Evolutionary conservation across 2,888 invertebrate genomes (phyloP).

Genomic region (Aelia acuminata): DNA sequence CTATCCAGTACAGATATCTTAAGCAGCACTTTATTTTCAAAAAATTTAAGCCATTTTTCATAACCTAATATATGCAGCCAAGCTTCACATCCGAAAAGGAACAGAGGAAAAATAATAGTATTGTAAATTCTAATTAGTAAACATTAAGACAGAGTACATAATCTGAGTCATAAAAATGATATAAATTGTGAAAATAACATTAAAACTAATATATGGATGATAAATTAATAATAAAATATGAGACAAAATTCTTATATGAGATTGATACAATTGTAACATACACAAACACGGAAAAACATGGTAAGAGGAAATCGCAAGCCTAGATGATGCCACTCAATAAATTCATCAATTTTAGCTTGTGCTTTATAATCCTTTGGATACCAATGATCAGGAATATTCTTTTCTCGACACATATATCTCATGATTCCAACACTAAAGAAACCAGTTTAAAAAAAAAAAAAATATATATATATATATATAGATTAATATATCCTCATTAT

Average conservation of each 20-base stretch:
- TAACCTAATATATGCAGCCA: no score
- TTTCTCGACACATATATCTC: slow-evolving; percentile 70
- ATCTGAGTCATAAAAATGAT: no score
- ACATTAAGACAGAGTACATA: no score
- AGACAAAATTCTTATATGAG: no score
- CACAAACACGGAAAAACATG: slow-evolving; percentile 70
- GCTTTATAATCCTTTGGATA: slow-evolving; percentile 71
- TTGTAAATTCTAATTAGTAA: no score
- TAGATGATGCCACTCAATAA: slow-evolving; percentile 73
- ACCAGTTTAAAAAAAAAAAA: no score
- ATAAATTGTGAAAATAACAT: no score
- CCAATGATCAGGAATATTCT: slow-evolving; percentile 71
- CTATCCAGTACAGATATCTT: no score
- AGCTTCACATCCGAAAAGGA: no score
- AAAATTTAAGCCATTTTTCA: no score
- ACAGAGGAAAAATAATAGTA: no score
- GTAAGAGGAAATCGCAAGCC: slow-evolving; percentile 70
- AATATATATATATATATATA: neutral
- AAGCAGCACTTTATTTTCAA: no score
- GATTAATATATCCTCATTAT: neutral
- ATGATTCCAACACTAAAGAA: slow-evolving; percentile 71
- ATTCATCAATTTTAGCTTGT: slow-evolving; percentile 72
- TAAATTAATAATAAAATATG: slow-evolving; percentile 69
- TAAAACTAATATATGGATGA: neutral
- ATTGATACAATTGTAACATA: slow-evolving; percentile 66